phyloP scores from a whole-genome alignment of 64 coral and sea anemone genomes.

The Dendronephthya gigantea region DNA sequence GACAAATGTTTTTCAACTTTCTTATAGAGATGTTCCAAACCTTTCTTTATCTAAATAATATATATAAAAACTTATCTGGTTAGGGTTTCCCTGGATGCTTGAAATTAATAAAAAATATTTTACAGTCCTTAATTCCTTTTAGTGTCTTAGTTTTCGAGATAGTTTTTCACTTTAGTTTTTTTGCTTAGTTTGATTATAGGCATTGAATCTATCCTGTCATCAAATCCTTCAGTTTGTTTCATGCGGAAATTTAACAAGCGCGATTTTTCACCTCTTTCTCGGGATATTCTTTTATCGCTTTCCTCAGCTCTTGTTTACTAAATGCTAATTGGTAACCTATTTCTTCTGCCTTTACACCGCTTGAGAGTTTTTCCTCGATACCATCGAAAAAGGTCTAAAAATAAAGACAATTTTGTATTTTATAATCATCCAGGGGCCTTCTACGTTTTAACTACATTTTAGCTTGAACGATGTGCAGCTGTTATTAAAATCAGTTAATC shows the following conservation, averaged over 20 bases:
- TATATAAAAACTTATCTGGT: background rate
- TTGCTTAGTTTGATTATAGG: no score
- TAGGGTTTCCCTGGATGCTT: no score
- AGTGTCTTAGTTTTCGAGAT: no score
- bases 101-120: background rate
- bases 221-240: no score
- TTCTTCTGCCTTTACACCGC: conserved; percentile 90
- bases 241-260: no score
- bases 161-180: no score
- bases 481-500: no score
- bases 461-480: no score
- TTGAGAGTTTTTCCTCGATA: conserved; percentile 71
- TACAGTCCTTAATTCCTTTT: no score
- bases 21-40: conserved; percentile 83
- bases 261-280: conserved; percentile 57
- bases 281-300: conserved; percentile 89
- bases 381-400: conserved; percentile 88
- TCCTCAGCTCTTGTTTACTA: conserved; percentile 96
- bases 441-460: no score
- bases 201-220: no score
- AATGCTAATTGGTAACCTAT: conserved; percentile 90
- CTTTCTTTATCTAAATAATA: conserved; percentile 71
- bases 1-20: conserved; percentile 97
- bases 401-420: background rate
- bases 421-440: no score